phyloP scores from a whole-genome alignment of 2,888 invertebrate species.

The Ornithoptera priamus region DNA sequence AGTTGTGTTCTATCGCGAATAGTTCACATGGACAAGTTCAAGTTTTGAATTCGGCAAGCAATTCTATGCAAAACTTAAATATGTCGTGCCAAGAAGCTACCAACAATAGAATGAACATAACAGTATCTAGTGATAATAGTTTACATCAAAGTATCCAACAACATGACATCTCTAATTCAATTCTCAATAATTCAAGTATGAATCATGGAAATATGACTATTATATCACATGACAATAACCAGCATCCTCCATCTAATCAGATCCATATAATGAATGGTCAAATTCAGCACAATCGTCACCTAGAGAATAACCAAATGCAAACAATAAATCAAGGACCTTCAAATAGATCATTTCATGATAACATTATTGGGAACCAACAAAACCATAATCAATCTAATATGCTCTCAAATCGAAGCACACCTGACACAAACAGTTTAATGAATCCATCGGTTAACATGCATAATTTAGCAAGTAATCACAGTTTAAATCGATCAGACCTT shows the following conservation, averaged over 20 bases:
- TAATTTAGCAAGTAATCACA: constrained; percentile 58
- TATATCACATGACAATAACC: constrained; percentile 64
- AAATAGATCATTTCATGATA: constrained; percentile 66
- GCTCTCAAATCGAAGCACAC: constrained; percentile 61
- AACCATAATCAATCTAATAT: constrained; percentile 60
- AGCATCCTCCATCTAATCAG: constrained; percentile 61
- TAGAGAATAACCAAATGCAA: constrained; percentile 64
- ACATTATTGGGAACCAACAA: constrained; percentile 57
- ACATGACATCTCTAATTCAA: constrained; percentile 55
- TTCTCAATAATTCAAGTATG: constrained; percentile 58
- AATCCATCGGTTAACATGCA: constrained; percentile 72
- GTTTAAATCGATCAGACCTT: constrained; percentile 60
- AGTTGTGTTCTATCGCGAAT: constrained; percentile 67
- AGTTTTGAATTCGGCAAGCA: constrained; percentile 67
- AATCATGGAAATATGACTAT: constrained; percentile 68
- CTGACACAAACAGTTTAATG: constrained; percentile 61
- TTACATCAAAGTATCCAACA: constrained; percentile 59
- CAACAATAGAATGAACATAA: constrained; percentile 61
- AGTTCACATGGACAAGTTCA: constrained; percentile 66
- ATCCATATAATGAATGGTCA: constrained; percentile 76
- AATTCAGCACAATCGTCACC: constrained; percentile 68
- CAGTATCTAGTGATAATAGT: constrained; percentile 55
- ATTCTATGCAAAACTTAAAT: constrained; percentile 65
- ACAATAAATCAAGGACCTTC: constrained; percentile 56
- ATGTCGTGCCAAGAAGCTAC: constrained; percentile 68